Conservation (phyloP, 2,888 invertebrate genomes). For the Protonemura montana region DNA sequence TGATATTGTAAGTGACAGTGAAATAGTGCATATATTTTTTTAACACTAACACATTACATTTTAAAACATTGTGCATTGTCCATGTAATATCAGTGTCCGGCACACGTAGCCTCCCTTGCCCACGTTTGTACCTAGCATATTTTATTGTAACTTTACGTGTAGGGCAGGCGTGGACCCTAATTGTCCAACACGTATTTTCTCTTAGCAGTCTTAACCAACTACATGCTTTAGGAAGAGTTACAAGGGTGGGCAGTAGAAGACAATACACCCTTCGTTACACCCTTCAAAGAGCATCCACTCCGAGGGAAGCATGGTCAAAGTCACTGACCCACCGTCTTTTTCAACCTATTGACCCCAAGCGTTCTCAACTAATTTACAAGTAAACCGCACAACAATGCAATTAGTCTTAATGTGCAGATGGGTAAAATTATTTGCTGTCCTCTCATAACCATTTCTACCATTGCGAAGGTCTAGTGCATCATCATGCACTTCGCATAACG, state of each 20-base stretch:
- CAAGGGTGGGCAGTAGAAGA: neutral
- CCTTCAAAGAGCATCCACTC: neutral
- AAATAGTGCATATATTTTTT: too few species aligned
- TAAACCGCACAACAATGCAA: neutral
- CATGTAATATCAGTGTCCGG: too few species aligned
- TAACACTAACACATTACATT: too few species aligned
- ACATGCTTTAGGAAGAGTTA: too few species aligned
- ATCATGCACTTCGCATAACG: neutral
- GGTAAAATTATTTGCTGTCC: neutral
- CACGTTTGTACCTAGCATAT: too few species aligned
- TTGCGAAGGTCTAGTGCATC: conserved; percentile 7
- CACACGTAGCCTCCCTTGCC: too few species aligned
- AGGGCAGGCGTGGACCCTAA: too few species aligned
- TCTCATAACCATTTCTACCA: neutral
- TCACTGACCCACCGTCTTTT: neutral
- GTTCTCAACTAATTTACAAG: neutral
- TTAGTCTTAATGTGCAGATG: neutral
- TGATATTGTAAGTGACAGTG: too few species aligned
- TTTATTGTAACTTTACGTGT: too few species aligned
- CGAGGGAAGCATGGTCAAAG: neutral
- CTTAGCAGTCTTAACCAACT: too few species aligned
- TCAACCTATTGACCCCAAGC: neutral
- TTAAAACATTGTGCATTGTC: too few species aligned
- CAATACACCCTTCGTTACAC: neutral
- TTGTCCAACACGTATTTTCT: too few species aligned